phyloP scores from a whole-genome alignment of 2,797 vertebrate species.

The Aselliscus stoliczkanus region DNA sequence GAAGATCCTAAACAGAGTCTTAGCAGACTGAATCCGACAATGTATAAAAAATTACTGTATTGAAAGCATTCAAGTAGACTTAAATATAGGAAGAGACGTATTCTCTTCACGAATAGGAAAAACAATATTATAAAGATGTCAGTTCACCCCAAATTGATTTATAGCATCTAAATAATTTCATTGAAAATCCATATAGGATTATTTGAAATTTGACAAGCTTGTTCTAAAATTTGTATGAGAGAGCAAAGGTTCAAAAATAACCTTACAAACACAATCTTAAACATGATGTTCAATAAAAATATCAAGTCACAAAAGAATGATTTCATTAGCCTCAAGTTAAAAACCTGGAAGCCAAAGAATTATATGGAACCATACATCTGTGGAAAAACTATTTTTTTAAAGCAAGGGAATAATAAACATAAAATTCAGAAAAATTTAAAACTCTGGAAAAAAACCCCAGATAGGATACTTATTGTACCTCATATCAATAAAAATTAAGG shows the following conservation, averaged over 20 bases:
- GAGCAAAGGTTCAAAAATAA: not conserved
- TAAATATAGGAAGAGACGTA: not conserved
- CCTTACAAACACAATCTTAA: not conserved
- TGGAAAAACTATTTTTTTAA: not conserved
- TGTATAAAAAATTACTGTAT: not conserved
- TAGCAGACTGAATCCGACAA: not conserved
- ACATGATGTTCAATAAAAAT: not conserved
- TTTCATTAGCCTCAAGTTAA: not conserved
- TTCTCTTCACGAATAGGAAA: not conserved
- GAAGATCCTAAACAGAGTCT: not conserved
- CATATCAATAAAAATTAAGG: not conserved
- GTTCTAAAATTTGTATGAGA: not conserved
- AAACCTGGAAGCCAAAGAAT: not conserved
- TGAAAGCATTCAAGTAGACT: not conserved
- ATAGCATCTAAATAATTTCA: not conserved
- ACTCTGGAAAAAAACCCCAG: not conserved
- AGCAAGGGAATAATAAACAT: not conserved
- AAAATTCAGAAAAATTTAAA: not conserved
- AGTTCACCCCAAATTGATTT: not conserved
- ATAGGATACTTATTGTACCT: not conserved
- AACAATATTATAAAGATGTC: not conserved
- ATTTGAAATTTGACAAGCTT: not conserved
- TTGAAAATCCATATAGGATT: not conserved
- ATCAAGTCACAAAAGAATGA: not conserved
- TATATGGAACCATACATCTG: not conserved